phyloP scores from a whole-genome alignment of 2,113 vertebrate species.

The Poeciliopsis turrubarensis region DNA sequence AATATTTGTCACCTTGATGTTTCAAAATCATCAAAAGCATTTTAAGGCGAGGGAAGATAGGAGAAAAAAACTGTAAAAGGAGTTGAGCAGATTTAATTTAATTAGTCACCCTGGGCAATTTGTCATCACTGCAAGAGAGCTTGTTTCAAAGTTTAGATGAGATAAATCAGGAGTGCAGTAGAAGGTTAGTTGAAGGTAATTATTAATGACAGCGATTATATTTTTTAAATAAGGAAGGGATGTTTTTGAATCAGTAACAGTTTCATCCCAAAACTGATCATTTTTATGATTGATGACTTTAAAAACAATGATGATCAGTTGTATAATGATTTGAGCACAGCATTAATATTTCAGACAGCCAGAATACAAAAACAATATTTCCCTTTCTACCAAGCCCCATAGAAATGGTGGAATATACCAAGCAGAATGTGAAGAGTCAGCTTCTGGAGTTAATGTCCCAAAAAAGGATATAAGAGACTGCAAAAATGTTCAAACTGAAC shows the following conservation, averaged over 20 bases:
- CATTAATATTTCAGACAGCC: background rate
- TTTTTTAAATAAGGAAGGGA: background rate
- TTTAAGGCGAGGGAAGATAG: too few relatives aligned
- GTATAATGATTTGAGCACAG: background rate
- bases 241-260: background rate
- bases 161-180: background rate
- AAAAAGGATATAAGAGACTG: background rate
- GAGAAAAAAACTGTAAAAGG: too few relatives aligned
- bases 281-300: background rate
- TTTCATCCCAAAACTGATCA: background rate
- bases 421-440: background rate
- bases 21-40: too few relatives aligned
- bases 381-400: background rate
- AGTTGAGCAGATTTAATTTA: too few relatives aligned
- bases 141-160: background rate
- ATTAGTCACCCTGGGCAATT: too few relatives aligned
- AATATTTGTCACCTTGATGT: too few relatives aligned
- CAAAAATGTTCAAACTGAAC: background rate
- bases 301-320: background rate
- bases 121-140: background rate
- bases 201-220: background rate
- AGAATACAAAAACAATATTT: background rate
- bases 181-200: background rate
- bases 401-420: background rate
- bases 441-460: background rate